Evolutionary conservation across 1,140 invertebrate species (phyloP).

Genomic region (Bombus soroeensis): DNA sequence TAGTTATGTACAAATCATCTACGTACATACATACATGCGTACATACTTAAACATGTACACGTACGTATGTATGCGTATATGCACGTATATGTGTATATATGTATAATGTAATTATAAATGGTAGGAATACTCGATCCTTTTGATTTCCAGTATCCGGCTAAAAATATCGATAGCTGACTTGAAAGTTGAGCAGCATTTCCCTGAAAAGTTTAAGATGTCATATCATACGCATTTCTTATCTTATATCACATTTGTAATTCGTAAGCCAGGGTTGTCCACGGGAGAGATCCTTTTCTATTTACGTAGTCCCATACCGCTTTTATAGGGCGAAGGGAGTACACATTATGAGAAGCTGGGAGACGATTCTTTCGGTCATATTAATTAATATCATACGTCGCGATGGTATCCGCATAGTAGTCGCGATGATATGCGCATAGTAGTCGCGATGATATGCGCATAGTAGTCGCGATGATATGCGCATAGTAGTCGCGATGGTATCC

Average conservation of each 20-base stretch:
- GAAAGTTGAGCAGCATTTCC: slow-evolving; percentile 33
- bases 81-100: not conserved
- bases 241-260: slow-evolving; percentile 50
- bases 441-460: no score
- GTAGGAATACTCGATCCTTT: slow-evolving; percentile 1
- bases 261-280: not conserved
- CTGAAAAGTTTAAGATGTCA: slow-evolving; percentile 23
- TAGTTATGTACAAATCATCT: slow-evolving; percentile 25
- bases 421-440: no score
- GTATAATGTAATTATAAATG: slow-evolving; percentile 6
- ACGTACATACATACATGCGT: not conserved
- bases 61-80: not conserved
- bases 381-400: not conserved
- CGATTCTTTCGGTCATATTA: not conserved
- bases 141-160: not conserved
- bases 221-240: slow-evolving; percentile 19
- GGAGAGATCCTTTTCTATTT: no score
- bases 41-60: not conserved
- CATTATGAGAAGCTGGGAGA: not conserved
- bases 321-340: not conserved
- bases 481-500: no score
- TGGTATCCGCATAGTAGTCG: not conserved
- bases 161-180: not conserved
- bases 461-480: no score
- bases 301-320: not conserved